Percentiles rank a stretch among this genome's conserved stretches.
Conservation (phyloP, 2,113 vertebrate genomes). For the Zingel zingel region DNA sequence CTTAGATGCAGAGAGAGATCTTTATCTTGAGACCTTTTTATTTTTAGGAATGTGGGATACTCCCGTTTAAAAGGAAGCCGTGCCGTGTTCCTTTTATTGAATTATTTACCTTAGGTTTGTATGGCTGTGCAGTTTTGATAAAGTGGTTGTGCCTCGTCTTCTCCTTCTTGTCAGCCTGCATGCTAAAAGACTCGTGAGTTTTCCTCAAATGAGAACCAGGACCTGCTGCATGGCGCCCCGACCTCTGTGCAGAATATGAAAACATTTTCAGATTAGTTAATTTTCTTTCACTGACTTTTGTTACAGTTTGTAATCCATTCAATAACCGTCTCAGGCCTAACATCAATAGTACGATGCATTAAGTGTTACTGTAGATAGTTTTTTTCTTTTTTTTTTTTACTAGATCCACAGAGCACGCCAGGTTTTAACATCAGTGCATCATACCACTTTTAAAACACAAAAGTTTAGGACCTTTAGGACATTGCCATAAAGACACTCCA, state of each 20-base stretch:
- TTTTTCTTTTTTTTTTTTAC: too few relatives aligned
- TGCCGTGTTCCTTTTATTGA: background rate
- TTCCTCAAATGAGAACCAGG: conserved; percentile 92
- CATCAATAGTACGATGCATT: background rate
- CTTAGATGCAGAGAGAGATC: background rate
- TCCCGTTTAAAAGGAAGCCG: background rate
- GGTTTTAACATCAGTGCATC: background rate
- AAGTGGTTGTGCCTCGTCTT: conserved; percentile 98
- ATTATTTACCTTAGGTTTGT: conserved; percentile 85
- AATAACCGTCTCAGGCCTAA: background rate
- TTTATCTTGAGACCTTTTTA: background rate
- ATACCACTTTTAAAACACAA: background rate
- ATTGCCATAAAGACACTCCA: background rate
- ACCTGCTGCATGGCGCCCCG: conserved; percentile 88
- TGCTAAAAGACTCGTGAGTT: conserved; percentile 94
- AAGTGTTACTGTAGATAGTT: background rate
- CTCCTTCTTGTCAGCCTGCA: conserved; percentile 97
- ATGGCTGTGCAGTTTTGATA: conserved; percentile 98
- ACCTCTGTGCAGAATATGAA: conserved; percentile 84
- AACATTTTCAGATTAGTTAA: background rate
- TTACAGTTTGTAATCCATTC: background rate
- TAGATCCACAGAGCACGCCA: background rate
- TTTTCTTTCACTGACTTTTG: background rate
- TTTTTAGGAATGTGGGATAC: background rate
- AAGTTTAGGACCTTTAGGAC: background rate